Base-by-base conservation (phyloP, 2,113 vertebrate species). In the Lophius piscatorius region DNA sequence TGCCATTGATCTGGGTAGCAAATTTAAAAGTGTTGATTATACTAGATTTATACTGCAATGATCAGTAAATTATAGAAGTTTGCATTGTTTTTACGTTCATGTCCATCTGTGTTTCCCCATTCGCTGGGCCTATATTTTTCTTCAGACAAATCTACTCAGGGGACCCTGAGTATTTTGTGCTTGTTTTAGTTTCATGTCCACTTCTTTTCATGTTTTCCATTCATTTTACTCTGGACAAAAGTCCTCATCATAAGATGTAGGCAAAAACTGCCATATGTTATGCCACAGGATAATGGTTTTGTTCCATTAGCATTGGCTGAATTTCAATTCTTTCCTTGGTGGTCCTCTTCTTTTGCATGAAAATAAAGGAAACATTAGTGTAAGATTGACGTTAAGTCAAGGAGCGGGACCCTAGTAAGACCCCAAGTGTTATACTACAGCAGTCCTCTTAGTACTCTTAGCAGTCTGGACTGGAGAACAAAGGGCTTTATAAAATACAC, bases 331-430 rank as follows among this genome's bases (percentile, higher is more conserved):
- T 55, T 40, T 9, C 24, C 50, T 13, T 49, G 63, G 52, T 74
- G 74, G 74, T 76, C 58, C 41, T 63, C 36, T 16, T 64, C 35
- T 46, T 18, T 35, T 40, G 17, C 36, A 24, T 46, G 52, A 59
- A 64, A 36, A 57, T 68, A 68, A 79, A 71, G 41, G 22, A 80
- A 47, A 72, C 58, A 44, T 64, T 50, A 65, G 40, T 65, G 57
- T 66, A 49, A 71, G 51, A 74, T 56, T 73, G 66, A 78, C 58
- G 79, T 63, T 50, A 65, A 82, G 52, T 55, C 52, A 66, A 52
- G 60, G 50, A 24, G 68, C 23, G 38, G 29, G 67, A 59, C 20
- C 35, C 38, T 23, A 33, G 34, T 66, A 34, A 66, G 61, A 74
- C 45, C 64, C 24, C 38, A 49, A 77, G 47, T 70, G 69, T 56